These are phyloP conservation scores for Epinephelus cyanopodus DNA, from an alignment of 2,113 vertebrate genomes.

Conservation along the genomic window DNA sequence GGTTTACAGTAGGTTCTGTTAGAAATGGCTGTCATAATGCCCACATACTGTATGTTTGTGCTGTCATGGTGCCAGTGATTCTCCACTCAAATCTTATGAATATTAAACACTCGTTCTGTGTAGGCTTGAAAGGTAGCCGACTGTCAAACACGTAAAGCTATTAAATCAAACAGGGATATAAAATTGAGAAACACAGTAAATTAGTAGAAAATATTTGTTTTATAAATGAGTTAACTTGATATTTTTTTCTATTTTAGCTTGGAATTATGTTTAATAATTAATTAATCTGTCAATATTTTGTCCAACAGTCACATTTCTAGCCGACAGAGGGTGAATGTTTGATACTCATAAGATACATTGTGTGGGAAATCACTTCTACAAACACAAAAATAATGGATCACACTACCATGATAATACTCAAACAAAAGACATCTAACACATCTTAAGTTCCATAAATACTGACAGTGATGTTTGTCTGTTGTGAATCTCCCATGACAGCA, in stretches of 20 bases:
- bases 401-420: slow-evolving; percentile 5
- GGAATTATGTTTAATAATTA: no score
- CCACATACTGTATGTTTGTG: slow-evolving; percentile 56
- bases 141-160: not conserved
- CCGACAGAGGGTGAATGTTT: not conserved
- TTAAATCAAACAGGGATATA: not conserved
- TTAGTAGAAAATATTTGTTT: no score
- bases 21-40: slow-evolving; percentile 54
- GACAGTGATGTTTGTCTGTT: slow-evolving; percentile 5
- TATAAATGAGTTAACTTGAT: no score
- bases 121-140: slow-evolving; percentile 25
- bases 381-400: slow-evolving; percentile 26
- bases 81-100: slow-evolving; percentile 34
- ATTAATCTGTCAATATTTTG: not conserved
- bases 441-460: not conserved
- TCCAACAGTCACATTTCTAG: slow-evolving; percentile 18
- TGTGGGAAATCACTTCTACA: slow-evolving; percentile 6
- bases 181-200: not conserved
- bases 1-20: slow-evolving; percentile 33
- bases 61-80: slow-evolving; percentile 39
- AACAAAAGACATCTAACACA: slow-evolving; percentile 7
- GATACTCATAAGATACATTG: slow-evolving; percentile 4
- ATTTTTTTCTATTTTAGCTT: no score
- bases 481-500: slow-evolving; percentile 55
- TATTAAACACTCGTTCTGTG: not conserved